Conservation (phyloP, 2,113 vertebrate genomes). For the Argyrosomus japonicus region DNA sequence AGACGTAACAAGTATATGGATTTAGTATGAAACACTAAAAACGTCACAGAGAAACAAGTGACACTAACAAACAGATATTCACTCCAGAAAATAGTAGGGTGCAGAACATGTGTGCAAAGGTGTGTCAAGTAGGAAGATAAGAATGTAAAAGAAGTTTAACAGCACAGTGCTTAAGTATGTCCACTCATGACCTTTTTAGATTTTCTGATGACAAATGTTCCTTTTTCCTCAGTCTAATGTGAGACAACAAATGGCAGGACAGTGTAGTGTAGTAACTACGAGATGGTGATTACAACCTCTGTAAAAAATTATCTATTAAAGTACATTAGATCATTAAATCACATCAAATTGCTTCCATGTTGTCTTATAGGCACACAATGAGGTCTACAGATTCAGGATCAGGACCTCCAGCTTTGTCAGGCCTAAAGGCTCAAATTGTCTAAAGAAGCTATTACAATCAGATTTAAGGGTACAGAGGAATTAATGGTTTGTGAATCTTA, state of each 20-base stretch:
- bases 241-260: no score
- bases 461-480: slow-evolving; percentile 34
- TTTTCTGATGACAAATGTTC: background rate
- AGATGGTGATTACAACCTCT: background rate
- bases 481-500: slow-evolving; percentile 33
- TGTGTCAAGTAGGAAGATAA: background rate
- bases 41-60: background rate
- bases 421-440: slow-evolving; percentile 29
- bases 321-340: slow-evolving; percentile 14
- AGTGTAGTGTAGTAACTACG: no score
- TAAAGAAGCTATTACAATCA: slow-evolving; percentile 50
- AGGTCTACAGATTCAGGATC: background rate
- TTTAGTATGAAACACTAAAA: background rate
- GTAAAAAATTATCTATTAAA: slow-evolving; percentile 16
- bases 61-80: background rate
- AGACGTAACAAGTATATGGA: background rate
- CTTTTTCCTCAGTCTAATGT: no score
- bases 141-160: background rate
- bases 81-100: background rate
- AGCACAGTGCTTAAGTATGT: background rate
- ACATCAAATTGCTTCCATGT: slow-evolving; percentile 61
- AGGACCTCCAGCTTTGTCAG: slow-evolving; percentile 7
- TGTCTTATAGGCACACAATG: background rate
- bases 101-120: background rate
- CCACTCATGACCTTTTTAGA: background rate